These are phyloP conservation scores for Acrobasis repandana DNA, from an alignment of 2,888 invertebrate genomes.

Conservation along the genomic window DNA sequence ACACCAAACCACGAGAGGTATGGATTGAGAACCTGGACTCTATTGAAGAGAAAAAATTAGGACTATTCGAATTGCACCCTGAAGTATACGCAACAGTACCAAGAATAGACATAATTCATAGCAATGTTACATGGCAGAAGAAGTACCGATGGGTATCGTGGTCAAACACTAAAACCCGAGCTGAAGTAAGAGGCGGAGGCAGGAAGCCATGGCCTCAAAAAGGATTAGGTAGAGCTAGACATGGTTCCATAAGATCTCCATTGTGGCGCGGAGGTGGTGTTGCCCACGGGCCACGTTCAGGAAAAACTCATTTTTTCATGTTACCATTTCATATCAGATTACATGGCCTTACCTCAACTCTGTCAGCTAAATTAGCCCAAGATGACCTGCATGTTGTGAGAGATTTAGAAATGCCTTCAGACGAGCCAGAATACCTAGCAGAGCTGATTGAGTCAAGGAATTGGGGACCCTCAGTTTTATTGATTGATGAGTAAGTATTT, in stretches of 20 bases:
- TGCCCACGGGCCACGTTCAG: conserved; percentile 95
- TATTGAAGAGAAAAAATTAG: conserved; percentile 89
- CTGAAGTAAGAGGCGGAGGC: conserved; percentile 95
- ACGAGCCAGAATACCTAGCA: conserved; percentile 89
- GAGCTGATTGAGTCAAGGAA: conserved; percentile 91
- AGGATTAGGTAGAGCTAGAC: conserved; percentile 93
- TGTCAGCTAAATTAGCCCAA: conserved; percentile 96
- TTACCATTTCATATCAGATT: conserved; percentile 90
- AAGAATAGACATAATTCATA: conserved; percentile 92
- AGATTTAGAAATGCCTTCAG: conserved; percentile 92
- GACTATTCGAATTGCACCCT: conserved; percentile 94
- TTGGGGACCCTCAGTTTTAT: conserved; percentile 98
- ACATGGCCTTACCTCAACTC: conserved; percentile 89
- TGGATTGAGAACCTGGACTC: conserved; percentile 94
- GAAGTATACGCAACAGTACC: conserved; percentile 92
- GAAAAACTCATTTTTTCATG: conserved; percentile 96
- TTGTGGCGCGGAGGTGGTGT: conserved; percentile 92
- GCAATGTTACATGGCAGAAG: conserved; percentile 93
- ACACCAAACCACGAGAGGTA: conserved; percentile 87
- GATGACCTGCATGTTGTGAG: conserved; percentile 97
- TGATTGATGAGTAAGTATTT: conserved; percentile 93
- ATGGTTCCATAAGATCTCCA: conserved; percentile 96
- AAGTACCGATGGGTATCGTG: conserved; percentile 92
- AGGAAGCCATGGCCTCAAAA: conserved; percentile 99
- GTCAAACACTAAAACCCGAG: conserved; percentile 89